Conservation (phyloP, 2,113 vertebrate species). For the Polyodon spathula region DNA sequence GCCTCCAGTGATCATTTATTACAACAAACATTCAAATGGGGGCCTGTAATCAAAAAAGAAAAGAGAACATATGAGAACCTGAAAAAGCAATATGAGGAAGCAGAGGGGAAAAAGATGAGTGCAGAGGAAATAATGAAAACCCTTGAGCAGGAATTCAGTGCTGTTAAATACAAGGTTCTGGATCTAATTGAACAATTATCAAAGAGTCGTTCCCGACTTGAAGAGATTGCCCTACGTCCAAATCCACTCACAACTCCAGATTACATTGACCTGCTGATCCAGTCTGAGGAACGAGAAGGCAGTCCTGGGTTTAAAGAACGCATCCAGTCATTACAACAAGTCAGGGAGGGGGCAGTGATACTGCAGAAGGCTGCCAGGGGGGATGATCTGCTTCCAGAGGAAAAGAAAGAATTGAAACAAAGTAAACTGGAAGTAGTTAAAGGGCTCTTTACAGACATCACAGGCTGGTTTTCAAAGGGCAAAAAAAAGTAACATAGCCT, state of each 20-base stretch:
- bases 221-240: conserved; percentile 14
- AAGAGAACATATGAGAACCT: conserved; percentile 9
- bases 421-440: not conserved
- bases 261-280: conserved; percentile 17
- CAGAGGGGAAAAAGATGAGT: not conserved
- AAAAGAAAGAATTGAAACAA: not conserved
- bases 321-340: conserved; percentile 1
- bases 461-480: not conserved
- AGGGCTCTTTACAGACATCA: not conserved
- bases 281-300: conserved; percentile 10
- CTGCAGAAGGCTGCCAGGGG: conserved; percentile 4
- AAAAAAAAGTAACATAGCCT: too few species aligned
- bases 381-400: not conserved
- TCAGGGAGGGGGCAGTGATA: conserved; percentile 1
- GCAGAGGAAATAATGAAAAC: not conserved
- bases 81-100: conserved; percentile 2
- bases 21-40: not conserved
- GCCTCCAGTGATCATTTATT: not conserved
- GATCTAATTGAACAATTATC: not conserved
- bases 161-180: not conserved
- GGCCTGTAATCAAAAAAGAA: not conserved
- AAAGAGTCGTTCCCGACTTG: not conserved
- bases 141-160: conserved; percentile 1
- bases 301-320: conserved; percentile 9
- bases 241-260: conserved; percentile 6